phyloP scores from a whole-genome alignment of 1,140 invertebrate species.

The Venustaconcha ellipsiformis region DNA sequence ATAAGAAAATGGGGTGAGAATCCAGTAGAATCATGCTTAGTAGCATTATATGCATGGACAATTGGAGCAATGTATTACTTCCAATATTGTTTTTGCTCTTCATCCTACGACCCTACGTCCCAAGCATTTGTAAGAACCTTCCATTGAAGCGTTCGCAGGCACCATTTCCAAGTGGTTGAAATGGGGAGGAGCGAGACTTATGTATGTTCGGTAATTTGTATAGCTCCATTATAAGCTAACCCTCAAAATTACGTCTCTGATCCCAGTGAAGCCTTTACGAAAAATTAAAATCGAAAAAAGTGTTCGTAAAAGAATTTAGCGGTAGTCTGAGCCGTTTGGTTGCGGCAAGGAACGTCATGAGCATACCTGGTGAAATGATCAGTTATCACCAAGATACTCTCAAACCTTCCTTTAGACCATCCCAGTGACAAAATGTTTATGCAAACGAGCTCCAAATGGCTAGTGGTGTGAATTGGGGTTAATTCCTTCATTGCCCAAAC shows the following conservation, averaged over 20 bases:
- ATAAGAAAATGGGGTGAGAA: too few relatives aligned
- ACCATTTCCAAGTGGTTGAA: conserved; percentile 51
- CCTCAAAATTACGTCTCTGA: conserved; percentile 34
- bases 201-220: conserved; percentile 9
- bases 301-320: conserved; percentile 16
- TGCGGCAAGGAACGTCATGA: conserved; percentile 15
- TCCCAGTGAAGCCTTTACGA: conserved; percentile 18
- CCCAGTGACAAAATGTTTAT: conserved; percentile 8
- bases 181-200: conserved; percentile 36
- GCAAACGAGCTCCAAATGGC: conserved; percentile 14
- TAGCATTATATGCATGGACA: too few relatives aligned
- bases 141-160: conserved; percentile 45
- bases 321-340: conserved; percentile 28
- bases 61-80: too few relatives aligned
- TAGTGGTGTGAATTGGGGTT: neutral
- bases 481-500: too few relatives aligned
- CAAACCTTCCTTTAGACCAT: neutral
- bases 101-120: too few relatives aligned
- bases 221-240: conserved; percentile 14
- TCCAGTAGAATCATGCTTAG: too few relatives aligned
- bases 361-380: conserved; percentile 30
- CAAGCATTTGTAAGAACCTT: conserved; percentile 28
- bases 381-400: conserved; percentile 13
- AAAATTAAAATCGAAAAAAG: conserved; percentile 13
- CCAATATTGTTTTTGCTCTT: too few relatives aligned